phyloP scores from a whole-genome alignment of 2,113 vertebrate genomes.

The Meles meles region DNA sequence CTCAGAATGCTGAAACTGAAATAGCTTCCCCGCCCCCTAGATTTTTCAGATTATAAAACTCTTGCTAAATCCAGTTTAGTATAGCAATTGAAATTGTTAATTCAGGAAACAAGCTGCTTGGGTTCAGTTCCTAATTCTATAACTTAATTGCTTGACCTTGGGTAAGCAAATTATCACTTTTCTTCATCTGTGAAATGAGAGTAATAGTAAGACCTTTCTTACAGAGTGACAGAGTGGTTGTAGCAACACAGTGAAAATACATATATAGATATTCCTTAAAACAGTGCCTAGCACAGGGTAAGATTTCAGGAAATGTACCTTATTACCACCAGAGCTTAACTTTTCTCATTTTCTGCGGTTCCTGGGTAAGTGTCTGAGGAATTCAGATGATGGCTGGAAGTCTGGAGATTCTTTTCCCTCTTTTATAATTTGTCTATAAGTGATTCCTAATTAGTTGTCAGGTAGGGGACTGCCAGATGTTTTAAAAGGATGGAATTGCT shows the following conservation, averaged over 20 bases:
- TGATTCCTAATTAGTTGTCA: neutral
- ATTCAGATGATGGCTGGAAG: neutral
- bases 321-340: neutral
- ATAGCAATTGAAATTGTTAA: neutral
- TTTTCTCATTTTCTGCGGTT: neutral
- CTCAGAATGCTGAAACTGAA: neutral
- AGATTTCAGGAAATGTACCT: neutral
- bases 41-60: neutral
- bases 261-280: neutral
- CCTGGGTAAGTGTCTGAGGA: neutral
- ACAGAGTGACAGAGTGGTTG: neutral
- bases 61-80: neutral
- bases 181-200: neutral
- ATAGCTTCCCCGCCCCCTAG: neutral
- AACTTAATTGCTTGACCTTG: neutral
- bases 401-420: neutral
- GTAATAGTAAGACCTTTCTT: neutral
- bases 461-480: neutral
- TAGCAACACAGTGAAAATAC: neutral
- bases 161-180: neutral
- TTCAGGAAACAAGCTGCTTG: neutral
- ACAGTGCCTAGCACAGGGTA: neutral
- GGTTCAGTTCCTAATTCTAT: neutral
- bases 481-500: neutral
- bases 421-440: neutral